Conservation (phyloP, 92 coral and sea anemone species). For the Palythoa grandis region DNA sequence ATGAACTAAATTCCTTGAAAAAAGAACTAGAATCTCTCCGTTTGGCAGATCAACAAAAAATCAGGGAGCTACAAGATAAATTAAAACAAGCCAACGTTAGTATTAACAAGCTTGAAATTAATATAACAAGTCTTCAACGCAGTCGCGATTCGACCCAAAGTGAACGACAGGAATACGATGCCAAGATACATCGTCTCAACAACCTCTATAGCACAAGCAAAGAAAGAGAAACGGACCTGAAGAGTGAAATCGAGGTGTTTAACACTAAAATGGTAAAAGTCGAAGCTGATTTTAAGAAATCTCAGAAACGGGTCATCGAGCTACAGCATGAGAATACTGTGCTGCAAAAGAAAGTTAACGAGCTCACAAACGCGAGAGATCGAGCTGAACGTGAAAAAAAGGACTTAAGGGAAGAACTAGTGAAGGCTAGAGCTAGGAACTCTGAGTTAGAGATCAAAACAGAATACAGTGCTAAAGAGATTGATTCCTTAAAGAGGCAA, state of each 20-base stretch:
- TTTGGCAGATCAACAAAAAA: slow-evolving; percentile 74
- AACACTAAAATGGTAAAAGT: slow-evolving; percentile 69
- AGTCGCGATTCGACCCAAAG: slow-evolving; percentile 71
- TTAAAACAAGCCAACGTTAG: slow-evolving; percentile 70
- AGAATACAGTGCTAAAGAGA: slow-evolving; percentile 80
- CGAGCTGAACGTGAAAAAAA: slow-evolving; percentile 71
- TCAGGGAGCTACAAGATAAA: slow-evolving; percentile 85
- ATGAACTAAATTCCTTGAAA: slow-evolving; percentile 72
- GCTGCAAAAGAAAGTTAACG: slow-evolving; percentile 71
- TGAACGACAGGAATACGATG: slow-evolving; percentile 74
- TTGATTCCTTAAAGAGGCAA: slow-evolving; percentile 77
- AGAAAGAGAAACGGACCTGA: slow-evolving; percentile 86
- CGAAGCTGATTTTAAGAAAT: slow-evolving; percentile 76
- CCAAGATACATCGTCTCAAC: slow-evolving; percentile 74
- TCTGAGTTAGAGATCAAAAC: slow-evolving; percentile 84
- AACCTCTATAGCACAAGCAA: slow-evolving; percentile 78
- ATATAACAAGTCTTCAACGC: slow-evolving; percentile 68
- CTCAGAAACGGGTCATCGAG: slow-evolving; percentile 81
- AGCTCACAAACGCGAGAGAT: slow-evolving; percentile 70
- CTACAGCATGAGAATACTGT: slow-evolving; percentile 74
- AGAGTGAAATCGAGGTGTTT: slow-evolving; percentile 81
- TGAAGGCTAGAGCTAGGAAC: slow-evolving; percentile 62
- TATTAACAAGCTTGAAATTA: slow-evolving; percentile 76
- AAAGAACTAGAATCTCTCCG: slow-evolving; percentile 91
- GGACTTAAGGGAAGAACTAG: slow-evolving; percentile 72